Evolutionary conservation across 2,113 vertebrate species (phyloP), one percentile per base, ranked within the genome.

Genomic region (Hemicordylus capensis): DNA sequence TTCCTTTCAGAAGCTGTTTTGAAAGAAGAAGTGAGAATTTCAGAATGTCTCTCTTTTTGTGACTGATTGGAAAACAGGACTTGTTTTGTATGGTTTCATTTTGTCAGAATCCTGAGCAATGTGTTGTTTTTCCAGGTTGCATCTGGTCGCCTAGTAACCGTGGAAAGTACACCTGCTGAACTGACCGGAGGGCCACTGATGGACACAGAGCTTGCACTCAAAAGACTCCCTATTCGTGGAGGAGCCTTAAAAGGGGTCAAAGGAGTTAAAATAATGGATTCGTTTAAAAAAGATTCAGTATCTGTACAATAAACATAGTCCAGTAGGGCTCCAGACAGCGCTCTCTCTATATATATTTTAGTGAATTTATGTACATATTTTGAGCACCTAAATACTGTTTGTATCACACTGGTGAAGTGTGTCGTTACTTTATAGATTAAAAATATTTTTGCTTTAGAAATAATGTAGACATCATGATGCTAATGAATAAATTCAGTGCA

Each of bases 111-210:
- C 31, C 66, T 84, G 89, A 85, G 44, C 19, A 73, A 42, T 83
- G 91, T 59, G 92, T 88, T 93, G 93, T 91, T 87, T 94, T 97
- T 95, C 81, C 94, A 99, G 98, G 73, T 95, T 2, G 94, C 97
- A 79, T 92, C 97, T 26, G 97, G 97, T 69, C 93, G 83, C 42
- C 85, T 96, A 1, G 58, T 98, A 79, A 92, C 93, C 9, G 92
- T 97, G 0, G 89, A 97, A 92, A 96, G 91, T 78, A 96, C 93
- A 0, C 96, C 93, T 14, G 15, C 26, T 28, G 90, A 88, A 0
- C 91, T 97, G 1, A 76, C 88, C 2, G 97, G 93, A 81, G 96
- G 96, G 58, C 92, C 96, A 12, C 89, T 95, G 85, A 90, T 95
- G 83, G 91, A 88, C 82, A 94, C 92, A 74, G 95, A 97, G 17